Base-by-base conservation (phyloP, 2,113 vertebrate species). In the Odontesthes bonariensis region DNA sequence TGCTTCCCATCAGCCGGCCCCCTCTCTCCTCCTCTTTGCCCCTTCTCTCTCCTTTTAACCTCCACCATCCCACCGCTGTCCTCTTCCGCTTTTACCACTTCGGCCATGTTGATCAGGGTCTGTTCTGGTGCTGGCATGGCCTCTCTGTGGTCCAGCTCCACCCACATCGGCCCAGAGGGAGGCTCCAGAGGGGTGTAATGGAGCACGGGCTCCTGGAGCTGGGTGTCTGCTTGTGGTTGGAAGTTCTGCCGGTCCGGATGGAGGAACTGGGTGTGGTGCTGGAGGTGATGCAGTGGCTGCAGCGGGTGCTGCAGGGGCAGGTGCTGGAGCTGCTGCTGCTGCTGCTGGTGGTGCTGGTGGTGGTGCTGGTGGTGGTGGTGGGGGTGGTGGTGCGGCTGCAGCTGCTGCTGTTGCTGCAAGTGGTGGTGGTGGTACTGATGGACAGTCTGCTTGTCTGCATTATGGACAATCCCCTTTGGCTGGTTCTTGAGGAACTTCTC, bases 401-500 rank as follows among this genome's bases (percentile, higher is more conserved):
- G 62, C 2, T 84, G 77, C 2, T 13, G 59, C 5, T 61, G 77
- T 2, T 79, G 81, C 44, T 84, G 81, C 81, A 81, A 17, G 86
- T 91, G 81, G 85, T 92, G 84, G 51, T 94, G 72, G 89, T 93
- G 66, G 91, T 82, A 82, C 32, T 78, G 77, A 22, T 86, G 89
- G 32, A 90, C 71, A 46, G 53, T 57, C 47, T 82, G 78, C 58
- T 85, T 75, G 62, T 84, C 81, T 40, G 69, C 65, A 0, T 55
- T 63, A 3, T 69, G 73, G n/a, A 61, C 35, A 3, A 61, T 38
- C 47, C 94, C 93, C 75, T 89, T 95, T 79, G 94, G 88, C 79
- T 95, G 95, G 58, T 86, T 95, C 90, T 96, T 97, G 73, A 96
- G 93, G n/a, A 95, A 91, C 88, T 96, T 96, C 85, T 95, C 95